Evolutionary conservation across 2,797 vertebrate genomes (phyloP).

Genomic region (Bradypus variegatus): DNA sequence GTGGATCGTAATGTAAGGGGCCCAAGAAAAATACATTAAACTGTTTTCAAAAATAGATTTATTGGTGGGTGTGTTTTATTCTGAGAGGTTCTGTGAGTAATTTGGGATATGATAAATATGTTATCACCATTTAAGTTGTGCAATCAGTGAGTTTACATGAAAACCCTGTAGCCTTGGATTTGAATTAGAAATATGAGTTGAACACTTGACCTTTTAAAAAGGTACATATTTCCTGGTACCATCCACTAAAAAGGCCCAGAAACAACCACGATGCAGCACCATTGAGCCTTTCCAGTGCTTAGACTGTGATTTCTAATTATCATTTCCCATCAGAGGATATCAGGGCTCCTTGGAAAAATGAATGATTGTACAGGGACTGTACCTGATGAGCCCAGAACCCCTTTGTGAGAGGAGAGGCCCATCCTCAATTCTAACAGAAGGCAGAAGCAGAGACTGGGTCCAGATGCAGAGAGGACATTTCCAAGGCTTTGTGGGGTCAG

Average conservation of each 20-base stretch:
- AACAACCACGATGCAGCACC: not conserved
- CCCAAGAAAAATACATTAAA: not conserved
- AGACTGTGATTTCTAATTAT: not conserved
- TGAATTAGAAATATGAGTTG: not conserved
- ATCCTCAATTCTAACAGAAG: not conserved
- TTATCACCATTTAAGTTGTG: not conserved
- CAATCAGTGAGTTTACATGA: not conserved
- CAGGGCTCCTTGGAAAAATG: not conserved
- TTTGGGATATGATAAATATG: not conserved
- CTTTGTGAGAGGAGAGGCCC: not conserved
- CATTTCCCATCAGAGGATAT: not conserved
- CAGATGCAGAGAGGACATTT: too few relatives aligned
- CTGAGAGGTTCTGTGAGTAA: not conserved
- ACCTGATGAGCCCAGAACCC: not conserved
- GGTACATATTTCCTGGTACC: not conserved
- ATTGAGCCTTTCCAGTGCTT: not conserved
- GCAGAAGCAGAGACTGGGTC: not conserved
- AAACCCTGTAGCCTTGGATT: not conserved
- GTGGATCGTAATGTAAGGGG: not conserved
- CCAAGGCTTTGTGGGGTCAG: not conserved
- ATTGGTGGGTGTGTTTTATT: not conserved
- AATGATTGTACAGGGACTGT: not conserved
- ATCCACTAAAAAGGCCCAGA: not conserved
- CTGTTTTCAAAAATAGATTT: not conserved
- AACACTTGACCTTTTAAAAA: not conserved